Evolutionary conservation across 2,797 vertebrate genomes (phyloP).

Genomic region (Euthynnus affinis): DNA sequence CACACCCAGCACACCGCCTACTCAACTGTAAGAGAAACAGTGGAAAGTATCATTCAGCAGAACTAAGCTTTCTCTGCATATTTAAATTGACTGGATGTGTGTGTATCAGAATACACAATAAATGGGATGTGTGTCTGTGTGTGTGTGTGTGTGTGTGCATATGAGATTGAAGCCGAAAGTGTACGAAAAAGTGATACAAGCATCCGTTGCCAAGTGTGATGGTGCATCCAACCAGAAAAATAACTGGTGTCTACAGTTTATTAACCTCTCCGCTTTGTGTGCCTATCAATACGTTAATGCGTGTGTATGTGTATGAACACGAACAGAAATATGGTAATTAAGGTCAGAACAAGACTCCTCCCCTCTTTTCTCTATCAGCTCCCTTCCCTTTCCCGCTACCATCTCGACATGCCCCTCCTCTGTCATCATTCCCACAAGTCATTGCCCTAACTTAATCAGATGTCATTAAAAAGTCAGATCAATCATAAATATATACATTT

Average conservation of each 20-base stretch:
- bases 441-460: slow-evolving; percentile 64
- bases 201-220: slow-evolving; percentile 12
- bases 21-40: slow-evolving; percentile 19
- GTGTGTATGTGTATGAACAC: not conserved
- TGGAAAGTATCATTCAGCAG: slow-evolving; percentile 35
- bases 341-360: slow-evolving; percentile 24
- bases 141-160: not conserved
- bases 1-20: slow-evolving; percentile 31
- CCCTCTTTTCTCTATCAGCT: slow-evolving; percentile 2
- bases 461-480: slow-evolving; percentile 62
- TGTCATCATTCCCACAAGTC: slow-evolving; percentile 55
- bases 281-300: slow-evolving; percentile 2
- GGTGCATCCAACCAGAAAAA: slow-evolving; percentile 34
- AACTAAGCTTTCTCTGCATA: not conserved
- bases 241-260: slow-evolving; percentile 34
- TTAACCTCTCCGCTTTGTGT: slow-evolving; percentile 5
- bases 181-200: not conserved
- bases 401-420: slow-evolving; percentile 19
- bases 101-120: not conserved
- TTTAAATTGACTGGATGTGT: not conserved
- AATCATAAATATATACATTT: slow-evolving; percentile 54
- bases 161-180: slow-evolving; percentile 4
- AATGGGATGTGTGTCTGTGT: not conserved
- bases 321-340: slow-evolving; percentile 31
- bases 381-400: not conserved